phyloP scores from a whole-genome alignment of 2,797 vertebrate species.

The Pipistrellus kuhlii region DNA sequence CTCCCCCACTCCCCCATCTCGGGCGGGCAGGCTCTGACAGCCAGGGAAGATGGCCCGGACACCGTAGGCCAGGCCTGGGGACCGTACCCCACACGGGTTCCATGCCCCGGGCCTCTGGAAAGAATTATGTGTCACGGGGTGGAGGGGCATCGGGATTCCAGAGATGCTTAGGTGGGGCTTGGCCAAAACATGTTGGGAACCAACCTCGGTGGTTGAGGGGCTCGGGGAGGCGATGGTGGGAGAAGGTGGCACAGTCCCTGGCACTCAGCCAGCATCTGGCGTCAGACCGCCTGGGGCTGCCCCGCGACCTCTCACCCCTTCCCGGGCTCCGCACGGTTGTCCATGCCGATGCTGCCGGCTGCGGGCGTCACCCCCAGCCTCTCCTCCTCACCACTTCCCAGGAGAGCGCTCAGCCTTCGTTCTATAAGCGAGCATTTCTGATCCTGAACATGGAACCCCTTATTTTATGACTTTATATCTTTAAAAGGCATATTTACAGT shows the following conservation, averaged over 20 bases:
- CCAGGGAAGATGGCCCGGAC: too few relatives aligned
- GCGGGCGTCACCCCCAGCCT: background rate
- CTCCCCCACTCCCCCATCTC: too few relatives aligned
- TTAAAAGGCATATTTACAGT: background rate
- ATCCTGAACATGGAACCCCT: background rate
- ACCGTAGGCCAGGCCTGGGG: too few relatives aligned
- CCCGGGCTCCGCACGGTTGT: accelerated
- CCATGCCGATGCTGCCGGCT: too few relatives aligned
- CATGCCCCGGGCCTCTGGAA: too few relatives aligned
- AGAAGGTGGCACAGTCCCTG: background rate
- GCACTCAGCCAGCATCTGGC: accelerated
- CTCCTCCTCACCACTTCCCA: background rate
- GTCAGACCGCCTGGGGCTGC: background rate
- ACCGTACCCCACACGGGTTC: too few relatives aligned
- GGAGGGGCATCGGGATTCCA: too few relatives aligned
- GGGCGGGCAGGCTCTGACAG: too few relatives aligned
- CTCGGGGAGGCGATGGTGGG: background rate
- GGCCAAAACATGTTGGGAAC: too few relatives aligned
- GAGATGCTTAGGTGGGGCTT: too few relatives aligned
- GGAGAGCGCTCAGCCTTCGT: background rate
- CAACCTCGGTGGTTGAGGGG: background rate
- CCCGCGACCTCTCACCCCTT: background rate
- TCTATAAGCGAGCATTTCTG: background rate
- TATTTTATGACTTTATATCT: background rate
- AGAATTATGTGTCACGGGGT: too few relatives aligned